These are phyloP conservation scores for Meta bourneti DNA, from an alignment of 2,888 invertebrate genomes.

Conservation along the genomic window DNA sequence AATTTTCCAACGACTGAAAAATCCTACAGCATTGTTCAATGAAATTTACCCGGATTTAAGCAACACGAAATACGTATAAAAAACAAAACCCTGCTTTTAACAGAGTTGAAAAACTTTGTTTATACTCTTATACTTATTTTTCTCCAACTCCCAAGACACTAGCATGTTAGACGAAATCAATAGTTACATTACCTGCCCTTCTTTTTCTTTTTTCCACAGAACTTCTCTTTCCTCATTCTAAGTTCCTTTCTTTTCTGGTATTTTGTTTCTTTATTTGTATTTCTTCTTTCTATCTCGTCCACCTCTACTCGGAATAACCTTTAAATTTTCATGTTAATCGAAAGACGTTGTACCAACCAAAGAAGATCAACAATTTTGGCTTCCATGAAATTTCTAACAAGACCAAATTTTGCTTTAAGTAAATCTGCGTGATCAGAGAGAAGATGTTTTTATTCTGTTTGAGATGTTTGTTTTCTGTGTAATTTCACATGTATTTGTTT, in stretches of 20 bases:
- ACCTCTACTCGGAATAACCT: constrained; percentile 37
- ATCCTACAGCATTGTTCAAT: constrained; percentile 38
- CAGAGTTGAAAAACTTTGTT: constrained; percentile 50
- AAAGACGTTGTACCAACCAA: constrained; percentile 50
- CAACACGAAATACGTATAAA: constrained; percentile 46
- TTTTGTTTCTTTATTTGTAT: constrained; percentile 52
- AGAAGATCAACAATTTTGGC: constrained; percentile 57
- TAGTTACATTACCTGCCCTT: constrained; percentile 62
- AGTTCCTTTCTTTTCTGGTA: constrained; percentile 44
- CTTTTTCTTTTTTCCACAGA: constrained; percentile 39
- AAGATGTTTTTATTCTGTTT: constrained; percentile 18
- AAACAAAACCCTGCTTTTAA: constrained; percentile 39
- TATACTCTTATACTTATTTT: constrained; percentile 55
- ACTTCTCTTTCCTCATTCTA: constrained; percentile 37
- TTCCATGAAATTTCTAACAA: constrained; percentile 52
- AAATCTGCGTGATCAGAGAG: constrained; percentile 32
- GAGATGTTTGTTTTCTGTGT: not conserved
- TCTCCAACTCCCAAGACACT: constrained; percentile 52
- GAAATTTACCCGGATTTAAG: constrained; percentile 64
- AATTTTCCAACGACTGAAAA: constrained; percentile 32
- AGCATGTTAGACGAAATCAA: constrained; percentile 69
- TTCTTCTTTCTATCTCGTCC: constrained; percentile 25
- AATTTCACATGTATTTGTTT: no score
- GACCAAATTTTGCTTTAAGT: constrained; percentile 36
- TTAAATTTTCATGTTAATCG: constrained; percentile 74